Evolutionary conservation across 1,140 invertebrate genomes (phyloP).

Genomic region (Calephelis nemesis): DNA sequence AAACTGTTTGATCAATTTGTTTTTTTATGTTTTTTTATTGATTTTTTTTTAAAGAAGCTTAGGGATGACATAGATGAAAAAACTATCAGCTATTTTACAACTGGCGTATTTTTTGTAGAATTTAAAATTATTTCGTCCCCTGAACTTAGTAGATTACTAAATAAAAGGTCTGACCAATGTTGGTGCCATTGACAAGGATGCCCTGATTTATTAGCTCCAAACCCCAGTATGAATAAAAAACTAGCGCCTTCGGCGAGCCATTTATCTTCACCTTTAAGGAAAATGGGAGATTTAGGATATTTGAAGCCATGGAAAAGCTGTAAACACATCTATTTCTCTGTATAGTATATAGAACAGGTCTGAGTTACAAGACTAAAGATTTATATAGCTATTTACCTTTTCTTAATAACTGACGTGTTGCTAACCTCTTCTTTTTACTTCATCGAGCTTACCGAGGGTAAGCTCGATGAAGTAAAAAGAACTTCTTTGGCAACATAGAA

Average conservation of each 20-base stretch:
- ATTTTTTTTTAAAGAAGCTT: too few relatives aligned
- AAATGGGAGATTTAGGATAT: conserved; percentile 62
- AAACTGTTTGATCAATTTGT: not conserved
- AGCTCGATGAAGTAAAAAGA: too few relatives aligned
- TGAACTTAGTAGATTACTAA: not conserved
- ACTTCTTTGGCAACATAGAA: too few relatives aligned
- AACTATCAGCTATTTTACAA: too few relatives aligned
- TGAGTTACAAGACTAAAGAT: too few relatives aligned
- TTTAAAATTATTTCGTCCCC: too few relatives aligned
- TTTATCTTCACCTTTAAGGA: conserved; percentile 63
- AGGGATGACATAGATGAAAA: too few relatives aligned
- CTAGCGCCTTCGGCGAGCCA: conserved; percentile 43
- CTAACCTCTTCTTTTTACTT: too few relatives aligned
- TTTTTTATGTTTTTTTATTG: not conserved
- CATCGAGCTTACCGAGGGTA: too few relatives aligned
- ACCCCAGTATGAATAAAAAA: conserved; percentile 59
- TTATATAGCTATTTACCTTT: too few relatives aligned
- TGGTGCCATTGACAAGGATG: conserved; percentile 43
- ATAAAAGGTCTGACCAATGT: conserved; percentile 23
- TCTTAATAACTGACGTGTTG: too few relatives aligned
- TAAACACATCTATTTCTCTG: conserved; percentile 22
- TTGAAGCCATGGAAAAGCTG: conserved; percentile 32
- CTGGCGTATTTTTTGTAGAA: too few relatives aligned
- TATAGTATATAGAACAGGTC: not conserved
- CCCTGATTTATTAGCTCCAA: conserved; percentile 53